Percentiles rank a stretch among this genome's conserved stretches.
Conservation (phyloP, 2,888 invertebrate genomes). For the Platycnemis pennipes region DNA sequence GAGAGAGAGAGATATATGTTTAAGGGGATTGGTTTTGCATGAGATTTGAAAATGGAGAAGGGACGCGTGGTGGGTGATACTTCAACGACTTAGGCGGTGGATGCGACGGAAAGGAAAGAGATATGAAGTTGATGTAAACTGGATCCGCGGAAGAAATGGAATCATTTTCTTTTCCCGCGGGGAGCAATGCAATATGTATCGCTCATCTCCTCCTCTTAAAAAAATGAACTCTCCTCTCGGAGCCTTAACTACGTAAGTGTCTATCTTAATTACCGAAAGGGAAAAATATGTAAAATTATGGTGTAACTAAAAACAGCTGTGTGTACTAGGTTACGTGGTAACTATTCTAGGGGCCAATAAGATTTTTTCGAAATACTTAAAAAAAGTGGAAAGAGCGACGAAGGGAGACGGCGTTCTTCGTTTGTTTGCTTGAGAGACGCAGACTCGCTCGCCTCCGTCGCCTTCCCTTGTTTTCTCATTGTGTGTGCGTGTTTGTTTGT, state of each 20-base stretch:
- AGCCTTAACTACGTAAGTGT: conserved; percentile 63
- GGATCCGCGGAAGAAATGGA: no score
- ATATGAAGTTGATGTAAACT: no score
- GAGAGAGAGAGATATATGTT: background rate
- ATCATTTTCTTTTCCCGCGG: background rate
- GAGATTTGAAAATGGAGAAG: no score
- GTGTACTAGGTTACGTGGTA: conserved; percentile 68
- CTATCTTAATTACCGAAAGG: conserved; percentile 53
- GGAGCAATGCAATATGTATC: background rate
- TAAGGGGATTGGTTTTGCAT: background rate
- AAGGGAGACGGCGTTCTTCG: conserved; percentile 8
- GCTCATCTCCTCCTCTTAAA: conserved; percentile 56
- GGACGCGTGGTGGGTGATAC: no score
- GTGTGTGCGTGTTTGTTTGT: conserved; percentile 65
- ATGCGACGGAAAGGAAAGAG: no score
- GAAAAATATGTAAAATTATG: conserved; percentile 6
- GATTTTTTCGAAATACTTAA: conserved; percentile 54
- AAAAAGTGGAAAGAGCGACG: conserved; percentile 41
- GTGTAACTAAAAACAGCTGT: conserved; percentile 44
- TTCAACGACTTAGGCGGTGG: no score
- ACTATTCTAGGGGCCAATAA: conserved; percentile 68
- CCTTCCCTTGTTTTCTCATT: conserved; percentile 60
- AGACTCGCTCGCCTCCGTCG: conserved; percentile 40
- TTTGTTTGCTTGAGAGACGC: conserved; percentile 36
- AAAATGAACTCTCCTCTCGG: conserved; percentile 32